Base-by-base conservation (phyloP, 2,113 vertebrate genomes). In the Vanacampus margaritifer region DNA sequence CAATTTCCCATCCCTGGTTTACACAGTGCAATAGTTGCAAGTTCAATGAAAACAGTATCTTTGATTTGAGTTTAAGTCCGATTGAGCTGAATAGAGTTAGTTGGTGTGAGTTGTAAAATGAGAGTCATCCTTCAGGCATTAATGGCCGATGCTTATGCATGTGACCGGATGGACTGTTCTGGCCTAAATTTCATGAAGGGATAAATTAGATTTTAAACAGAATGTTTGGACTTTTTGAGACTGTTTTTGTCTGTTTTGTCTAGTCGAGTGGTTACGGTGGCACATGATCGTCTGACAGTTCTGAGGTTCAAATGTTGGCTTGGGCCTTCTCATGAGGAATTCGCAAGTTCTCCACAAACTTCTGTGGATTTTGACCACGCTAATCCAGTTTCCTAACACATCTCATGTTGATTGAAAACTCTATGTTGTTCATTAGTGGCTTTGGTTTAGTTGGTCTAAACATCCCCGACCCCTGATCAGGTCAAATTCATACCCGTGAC, bases 101-200 rank as follows among this genome's bases (percentile, higher is more conserved):
- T 17, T 28, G 37, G 36, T 2, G 36, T 37, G 36, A 37, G 11
- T 10, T 21, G 68, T 50, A 62, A 74, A 87, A 90, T 84, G 10
- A 63, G 57, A 83, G 74, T 89, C 90, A 91, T 87, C 84, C 84
- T 69, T 79, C 72, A 74, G 56, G 80, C 82, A 90, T 86, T 84
- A 43, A 76, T 66, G 64, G 76, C 79, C 71, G 79, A 64, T 69
- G 59, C 84, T 71, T 84, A 23, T 76, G 75, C 79, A 87, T 87
- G 81, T 89, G 90, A 84, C 79, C 6, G 6, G 12, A 11, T 17
- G 53, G 56, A 67, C 28, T 17, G 21, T 35, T 68, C 43, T 28
- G 57, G 73, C 37, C 56, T 63, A 82, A 63, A 71, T 53, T 32
- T 41, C 14, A 19, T 57, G 45, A 65, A 68, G n/a, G 1, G 24